Evolutionary conservation across 2,113 vertebrate genomes (phyloP).

Genomic region (Gallinago jamesoni): DNA sequence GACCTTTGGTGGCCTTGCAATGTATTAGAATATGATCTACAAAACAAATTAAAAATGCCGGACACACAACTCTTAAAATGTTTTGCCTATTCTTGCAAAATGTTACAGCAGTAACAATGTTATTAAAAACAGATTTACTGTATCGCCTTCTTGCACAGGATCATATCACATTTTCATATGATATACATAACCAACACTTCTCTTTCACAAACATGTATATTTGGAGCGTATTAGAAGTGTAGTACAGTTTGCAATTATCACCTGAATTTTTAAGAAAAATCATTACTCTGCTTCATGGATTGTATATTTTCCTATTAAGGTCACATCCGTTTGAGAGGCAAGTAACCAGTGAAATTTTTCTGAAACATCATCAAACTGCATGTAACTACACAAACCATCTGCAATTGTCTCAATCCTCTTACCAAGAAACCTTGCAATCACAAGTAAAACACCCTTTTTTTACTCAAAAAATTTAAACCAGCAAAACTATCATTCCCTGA

Average conservation of each 20-base stretch:
- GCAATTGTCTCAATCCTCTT: neutral
- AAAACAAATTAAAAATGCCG: neutral
- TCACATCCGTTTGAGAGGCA: neutral
- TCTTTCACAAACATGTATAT: neutral
- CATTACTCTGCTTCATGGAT: neutral
- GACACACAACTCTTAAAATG: neutral
- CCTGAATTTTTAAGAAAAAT: neutral
- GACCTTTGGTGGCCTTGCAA: neutral
- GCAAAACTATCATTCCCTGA: neutral
- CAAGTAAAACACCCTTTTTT: neutral
- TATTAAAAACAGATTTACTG: neutral
- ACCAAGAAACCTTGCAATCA: neutral
- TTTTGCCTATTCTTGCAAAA: neutral
- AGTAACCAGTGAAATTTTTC: constrained; percentile 24
- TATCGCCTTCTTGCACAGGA: neutral
- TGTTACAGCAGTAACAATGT: neutral
- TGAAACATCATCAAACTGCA: constrained; percentile 22
- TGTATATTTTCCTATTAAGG: neutral
- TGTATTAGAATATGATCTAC: neutral
- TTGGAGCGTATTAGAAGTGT: neutral
- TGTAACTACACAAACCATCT: neutral
- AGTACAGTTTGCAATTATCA: neutral
- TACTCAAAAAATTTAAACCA: neutral
- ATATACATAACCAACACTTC: neutral
- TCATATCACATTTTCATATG: neutral